A percentile compares a stretch with the other conserved stretches of the same genome.
phyloP scores from a whole-genome alignment of 2,888 invertebrate genomes.

The Acanthosepion pharaonis region DNA sequence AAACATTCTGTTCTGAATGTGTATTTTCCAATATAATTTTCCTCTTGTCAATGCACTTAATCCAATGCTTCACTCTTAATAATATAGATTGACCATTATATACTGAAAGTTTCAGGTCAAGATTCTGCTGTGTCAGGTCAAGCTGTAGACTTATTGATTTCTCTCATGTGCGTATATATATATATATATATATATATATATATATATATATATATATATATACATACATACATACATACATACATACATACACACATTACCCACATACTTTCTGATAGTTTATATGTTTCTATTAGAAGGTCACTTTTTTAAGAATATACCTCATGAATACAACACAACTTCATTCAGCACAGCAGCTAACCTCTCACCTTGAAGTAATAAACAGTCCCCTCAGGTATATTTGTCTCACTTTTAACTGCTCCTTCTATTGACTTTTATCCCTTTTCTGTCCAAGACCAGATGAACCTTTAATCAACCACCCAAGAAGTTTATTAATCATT shows the following conservation, averaged over 20 bases:
- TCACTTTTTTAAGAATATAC: background rate
- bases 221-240: background rate
- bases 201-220: background rate
- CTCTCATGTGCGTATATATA: background rate
- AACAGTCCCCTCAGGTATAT: constrained; percentile 17
- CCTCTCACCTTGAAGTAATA: background rate
- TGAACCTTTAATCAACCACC: background rate
- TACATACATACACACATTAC: background rate
- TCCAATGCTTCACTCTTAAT: too few relatives aligned
- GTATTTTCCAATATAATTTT: too few relatives aligned
- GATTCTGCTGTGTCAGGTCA: too few relatives aligned
- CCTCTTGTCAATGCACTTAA: too few relatives aligned
- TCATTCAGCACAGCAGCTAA: background rate
- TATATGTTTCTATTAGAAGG: background rate
- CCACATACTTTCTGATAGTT: background rate
- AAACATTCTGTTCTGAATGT: too few relatives aligned
- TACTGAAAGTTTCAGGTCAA: too few relatives aligned
- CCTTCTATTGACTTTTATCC: background rate
- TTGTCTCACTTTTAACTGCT: background rate
- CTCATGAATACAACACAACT: background rate
- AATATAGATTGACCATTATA: too few relatives aligned
- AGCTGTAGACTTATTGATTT: too few relatives aligned
- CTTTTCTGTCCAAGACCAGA: background rate
- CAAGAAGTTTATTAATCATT: constrained; percentile 33
- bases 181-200: background rate